Evolutionary conservation across 2,797 vertebrate genomes (phyloP).

Genomic region (Gymnodraco acuticeps): DNA sequence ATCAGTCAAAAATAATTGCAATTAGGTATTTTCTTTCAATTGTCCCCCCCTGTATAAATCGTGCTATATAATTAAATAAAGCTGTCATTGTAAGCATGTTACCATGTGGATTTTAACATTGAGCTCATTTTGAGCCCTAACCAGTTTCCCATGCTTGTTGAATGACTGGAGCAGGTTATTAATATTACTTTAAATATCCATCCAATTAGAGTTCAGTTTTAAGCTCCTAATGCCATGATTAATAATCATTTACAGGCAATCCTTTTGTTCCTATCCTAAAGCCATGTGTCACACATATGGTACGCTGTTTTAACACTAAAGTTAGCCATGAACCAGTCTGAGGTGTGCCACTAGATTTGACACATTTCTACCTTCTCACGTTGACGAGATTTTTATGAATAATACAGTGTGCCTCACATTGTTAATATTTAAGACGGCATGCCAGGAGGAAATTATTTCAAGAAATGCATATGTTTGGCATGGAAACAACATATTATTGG

Average conservation of each 20-base stretch:
- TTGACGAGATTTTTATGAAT: slow-evolving; percentile 7
- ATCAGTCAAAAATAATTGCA: no score
- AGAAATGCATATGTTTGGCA: background rate
- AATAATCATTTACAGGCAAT: background rate
- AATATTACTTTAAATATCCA: background rate
- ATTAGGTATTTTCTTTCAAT: no score
- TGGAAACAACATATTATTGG: no score
- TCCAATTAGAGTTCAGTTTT: background rate
- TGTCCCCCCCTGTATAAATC: no score
- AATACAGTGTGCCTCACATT: slow-evolving; percentile 2
- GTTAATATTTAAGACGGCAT: slow-evolving; percentile 20
- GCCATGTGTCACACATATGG: background rate
- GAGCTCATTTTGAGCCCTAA: no score
- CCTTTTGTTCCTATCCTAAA: background rate
- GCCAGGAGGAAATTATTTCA: slow-evolving; percentile 2
- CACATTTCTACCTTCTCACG: background rate
- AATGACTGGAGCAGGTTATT: background rate
- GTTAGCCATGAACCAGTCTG: background rate
- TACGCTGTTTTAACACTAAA: background rate
- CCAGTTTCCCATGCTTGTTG: background rate
- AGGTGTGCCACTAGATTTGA: background rate
- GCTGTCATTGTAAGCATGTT: background rate
- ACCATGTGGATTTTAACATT: background rate
- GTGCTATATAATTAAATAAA: background rate
- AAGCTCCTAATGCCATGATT: background rate